Evolutionary conservation across 2,113 vertebrate genomes (phyloP).

Genomic region (Engraulis encrasicolus): DNA sequence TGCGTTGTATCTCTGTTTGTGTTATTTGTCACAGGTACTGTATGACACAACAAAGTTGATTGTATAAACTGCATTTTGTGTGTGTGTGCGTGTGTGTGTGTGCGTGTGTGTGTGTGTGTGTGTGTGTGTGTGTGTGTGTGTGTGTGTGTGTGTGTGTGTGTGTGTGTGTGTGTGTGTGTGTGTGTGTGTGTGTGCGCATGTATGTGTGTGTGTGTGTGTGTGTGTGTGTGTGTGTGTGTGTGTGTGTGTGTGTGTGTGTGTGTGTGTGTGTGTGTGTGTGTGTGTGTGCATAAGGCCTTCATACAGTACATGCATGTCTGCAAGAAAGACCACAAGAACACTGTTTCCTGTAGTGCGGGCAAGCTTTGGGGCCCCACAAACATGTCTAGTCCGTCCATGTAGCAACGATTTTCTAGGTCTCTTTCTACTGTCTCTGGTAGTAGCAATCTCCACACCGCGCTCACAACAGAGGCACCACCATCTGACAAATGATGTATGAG

Average conservation of each 20-base stretch:
- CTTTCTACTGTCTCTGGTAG: no score
- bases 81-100: constrained; percentile 3
- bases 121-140: not conserved
- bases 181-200: no score
- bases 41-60: no score
- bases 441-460: no score
- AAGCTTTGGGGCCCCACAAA: not conserved
- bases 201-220: no score
- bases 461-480: not conserved
- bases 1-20: not conserved
- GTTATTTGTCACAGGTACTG: not conserved
- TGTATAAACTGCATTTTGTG: not conserved
- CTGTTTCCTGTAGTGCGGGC: not conserved
- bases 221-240: no score
- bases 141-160: not conserved
- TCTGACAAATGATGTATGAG: not conserved
- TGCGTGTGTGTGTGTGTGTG: constrained; percentile 2
- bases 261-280: not conserved
- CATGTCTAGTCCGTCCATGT: not conserved
- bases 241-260: no score
- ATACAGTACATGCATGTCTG: no score
- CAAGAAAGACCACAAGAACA: not conserved
- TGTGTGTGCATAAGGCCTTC: no score
- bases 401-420: no score
- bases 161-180: not conserved